phyloP scores from a whole-genome alignment of 2,113 vertebrate genomes.

The Podarcis raffonei region DNA sequence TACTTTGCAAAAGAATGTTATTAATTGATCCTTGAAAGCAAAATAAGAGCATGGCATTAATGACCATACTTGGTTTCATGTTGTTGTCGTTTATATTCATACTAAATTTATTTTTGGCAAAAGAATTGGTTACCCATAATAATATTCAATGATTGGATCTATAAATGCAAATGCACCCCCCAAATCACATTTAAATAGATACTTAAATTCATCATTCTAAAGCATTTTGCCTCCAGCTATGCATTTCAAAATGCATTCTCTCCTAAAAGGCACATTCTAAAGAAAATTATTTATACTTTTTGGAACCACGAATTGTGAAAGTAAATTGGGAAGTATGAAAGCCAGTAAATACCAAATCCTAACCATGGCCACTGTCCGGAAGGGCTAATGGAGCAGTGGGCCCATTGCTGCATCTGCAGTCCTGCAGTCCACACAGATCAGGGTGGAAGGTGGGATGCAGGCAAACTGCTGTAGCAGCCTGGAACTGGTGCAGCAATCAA shows the following conservation, averaged over 20 bases:
- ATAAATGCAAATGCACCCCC: background rate
- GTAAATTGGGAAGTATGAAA: background rate
- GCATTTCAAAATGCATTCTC: background rate
- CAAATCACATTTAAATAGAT: background rate
- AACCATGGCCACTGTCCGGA: too few relatives aligned
- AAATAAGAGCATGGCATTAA: too few relatives aligned
- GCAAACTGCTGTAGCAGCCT: too few relatives aligned
- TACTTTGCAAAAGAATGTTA: background rate
- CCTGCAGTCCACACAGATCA: too few relatives aligned
- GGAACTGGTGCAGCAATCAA: too few relatives aligned
- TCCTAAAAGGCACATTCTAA: background rate
- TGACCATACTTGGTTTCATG: background rate
- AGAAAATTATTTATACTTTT: background rate
- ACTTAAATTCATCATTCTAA: background rate
- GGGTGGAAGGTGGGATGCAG: too few relatives aligned
- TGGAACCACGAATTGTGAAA: background rate
- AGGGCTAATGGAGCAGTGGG: too few relatives aligned
- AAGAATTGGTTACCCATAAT: background rate
- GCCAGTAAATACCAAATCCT: background rate
- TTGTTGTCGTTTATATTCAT: background rate
- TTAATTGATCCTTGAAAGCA: background rate
- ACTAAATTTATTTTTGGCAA: background rate
- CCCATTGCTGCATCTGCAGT: too few relatives aligned
- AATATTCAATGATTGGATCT: background rate
- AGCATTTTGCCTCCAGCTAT: too few relatives aligned